Conservation (phyloP, 2,888 invertebrate species). For the Chydorus sphaericus region DNA sequence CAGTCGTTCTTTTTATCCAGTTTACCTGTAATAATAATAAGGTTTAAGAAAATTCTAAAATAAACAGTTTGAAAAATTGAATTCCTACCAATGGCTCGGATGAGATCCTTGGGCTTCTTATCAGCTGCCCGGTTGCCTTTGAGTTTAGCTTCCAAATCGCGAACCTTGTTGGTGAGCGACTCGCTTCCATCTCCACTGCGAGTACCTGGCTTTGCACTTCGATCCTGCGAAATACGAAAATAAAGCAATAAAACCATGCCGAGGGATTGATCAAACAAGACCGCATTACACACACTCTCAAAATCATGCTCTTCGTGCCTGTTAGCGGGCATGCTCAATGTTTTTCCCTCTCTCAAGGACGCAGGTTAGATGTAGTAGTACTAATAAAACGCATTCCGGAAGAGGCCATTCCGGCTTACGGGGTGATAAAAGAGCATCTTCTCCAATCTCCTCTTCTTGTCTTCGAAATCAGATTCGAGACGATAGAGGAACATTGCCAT, state of each 20-base stretch:
- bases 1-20: slow-evolving; percentile 79
- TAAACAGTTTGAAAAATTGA: not conserved
- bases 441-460: slow-evolving; percentile 13
- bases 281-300: not conserved
- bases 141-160: slow-evolving; percentile 63
- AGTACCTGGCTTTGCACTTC: not conserved
- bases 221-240: not conserved
- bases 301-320: not conserved
- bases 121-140: slow-evolving; percentile 42
- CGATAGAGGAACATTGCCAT: slow-evolving; percentile 16
- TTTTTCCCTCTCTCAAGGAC: not conserved
- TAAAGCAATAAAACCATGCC: not conserved
- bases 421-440: slow-evolving; percentile 14
- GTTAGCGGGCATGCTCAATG: not conserved
- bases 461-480: slow-evolving; percentile 16
- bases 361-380: not conserved
- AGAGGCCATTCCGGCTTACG: slow-evolving; percentile 13
- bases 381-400: no score
- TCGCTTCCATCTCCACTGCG: slow-evolving; percentile 11
- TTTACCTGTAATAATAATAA: slow-evolving; percentile 37
- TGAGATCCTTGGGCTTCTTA: slow-evolving; percentile 70
- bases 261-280: not conserved
- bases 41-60: not conserved
- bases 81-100: slow-evolving; percentile 56
- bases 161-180: slow-evolving; percentile 29